These are phyloP conservation scores for Heliconius cydno DNA, from an alignment of 2,888 invertebrate species.

Conservation along the genomic window DNA sequence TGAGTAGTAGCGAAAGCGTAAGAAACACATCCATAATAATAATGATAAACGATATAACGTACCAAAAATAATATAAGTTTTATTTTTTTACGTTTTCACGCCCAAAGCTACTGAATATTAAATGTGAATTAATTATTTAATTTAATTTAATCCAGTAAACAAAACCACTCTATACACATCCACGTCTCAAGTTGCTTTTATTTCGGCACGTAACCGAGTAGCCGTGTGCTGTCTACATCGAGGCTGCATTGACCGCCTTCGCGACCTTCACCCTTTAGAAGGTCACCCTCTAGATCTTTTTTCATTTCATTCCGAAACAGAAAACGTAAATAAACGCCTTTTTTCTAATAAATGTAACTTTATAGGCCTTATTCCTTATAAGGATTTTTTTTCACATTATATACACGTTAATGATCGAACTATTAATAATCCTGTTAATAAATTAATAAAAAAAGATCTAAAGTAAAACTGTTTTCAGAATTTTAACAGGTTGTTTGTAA, in stretches of 20 bases:
- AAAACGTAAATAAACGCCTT: neutral
- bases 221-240: constrained; percentile 58
- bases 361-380: constrained; percentile 38
- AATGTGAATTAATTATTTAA: neutral
- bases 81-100: too few species aligned
- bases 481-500: neutral
- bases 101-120: neutral
- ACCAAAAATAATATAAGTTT: too few species aligned
- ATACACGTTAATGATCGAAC: neutral
- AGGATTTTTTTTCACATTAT: neutral
- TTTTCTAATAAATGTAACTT: constrained; percentile 34
- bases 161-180: constrained; percentile 57
- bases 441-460: neutral
- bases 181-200: constrained; percentile 55
- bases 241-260: constrained; percentile 55
- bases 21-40: too few species aligned
- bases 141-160: neutral
- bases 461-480: constrained; percentile 2
- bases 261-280: constrained; percentile 68
- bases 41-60: too few species aligned
- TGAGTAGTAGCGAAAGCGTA: too few species aligned
- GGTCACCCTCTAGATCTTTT: constrained; percentile 52
- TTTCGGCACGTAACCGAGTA: constrained; percentile 70
- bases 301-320: constrained; percentile 47
- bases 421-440: neutral